Evolutionary conservation across 2,113 vertebrate genomes (phyloP).

Genomic region (Carassius gibelio): DNA sequence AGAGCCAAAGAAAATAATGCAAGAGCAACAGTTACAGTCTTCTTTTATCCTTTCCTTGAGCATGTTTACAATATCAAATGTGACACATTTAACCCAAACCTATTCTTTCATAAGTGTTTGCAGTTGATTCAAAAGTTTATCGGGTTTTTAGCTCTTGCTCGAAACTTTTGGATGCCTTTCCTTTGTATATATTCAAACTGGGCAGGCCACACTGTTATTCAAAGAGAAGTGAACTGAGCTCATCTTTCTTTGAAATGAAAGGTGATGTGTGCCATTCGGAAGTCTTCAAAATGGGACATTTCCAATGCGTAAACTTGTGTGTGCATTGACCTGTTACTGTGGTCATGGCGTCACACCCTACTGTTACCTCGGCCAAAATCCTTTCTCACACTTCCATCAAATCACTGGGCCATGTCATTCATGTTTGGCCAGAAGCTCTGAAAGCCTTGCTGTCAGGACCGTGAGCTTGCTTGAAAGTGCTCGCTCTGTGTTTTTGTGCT

Average conservation of each 20-base stretch:
- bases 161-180: constrained; percentile 6
- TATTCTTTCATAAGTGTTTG: neutral
- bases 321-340: constrained; percentile 44
- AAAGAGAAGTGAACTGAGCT: constrained; percentile 1
- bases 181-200: constrained; percentile 10
- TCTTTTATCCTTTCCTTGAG: no score
- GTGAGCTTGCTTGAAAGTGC: constrained; percentile 14
- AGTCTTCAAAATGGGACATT: constrained; percentile 19
- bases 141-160: neutral
- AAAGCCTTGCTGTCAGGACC: constrained; percentile 24
- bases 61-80: no score
- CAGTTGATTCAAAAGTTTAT: constrained; percentile 4
- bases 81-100: no score
- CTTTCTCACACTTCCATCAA: constrained; percentile 16
- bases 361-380: neutral
- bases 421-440: constrained; percentile 21
- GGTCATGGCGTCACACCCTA: neutral
- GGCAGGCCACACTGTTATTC: neutral
- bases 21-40: no score
- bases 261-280: constrained; percentile 7
- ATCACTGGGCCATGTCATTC: constrained; percentile 10
- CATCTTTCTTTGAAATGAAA: constrained; percentile 29
- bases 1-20: no score
- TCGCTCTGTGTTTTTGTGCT: neutral
- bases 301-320: constrained; percentile 10